Evolutionary conservation across 2,888 invertebrate species (phyloP).

Genomic region (Thalpophila matura): DNA sequence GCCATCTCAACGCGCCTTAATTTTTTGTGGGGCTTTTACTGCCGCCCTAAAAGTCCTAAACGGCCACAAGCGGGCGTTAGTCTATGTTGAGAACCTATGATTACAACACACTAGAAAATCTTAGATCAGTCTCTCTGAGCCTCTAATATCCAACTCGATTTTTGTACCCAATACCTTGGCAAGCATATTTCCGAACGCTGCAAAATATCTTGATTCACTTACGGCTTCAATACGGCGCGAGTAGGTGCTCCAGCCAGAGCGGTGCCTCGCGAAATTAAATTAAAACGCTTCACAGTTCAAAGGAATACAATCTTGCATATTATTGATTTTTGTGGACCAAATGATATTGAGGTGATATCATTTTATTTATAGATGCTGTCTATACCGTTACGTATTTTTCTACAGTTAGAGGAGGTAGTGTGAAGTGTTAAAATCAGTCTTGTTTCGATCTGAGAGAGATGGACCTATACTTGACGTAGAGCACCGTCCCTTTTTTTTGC

Average conservation of each 20-base stretch:
- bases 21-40: too few species aligned
- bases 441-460: too few species aligned
- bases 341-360: not conserved
- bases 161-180: not conserved
- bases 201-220: conserved; percentile 49
- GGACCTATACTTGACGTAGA: too few species aligned
- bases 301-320: conserved; percentile 51
- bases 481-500: too few species aligned
- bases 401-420: too few species aligned
- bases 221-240: conserved; percentile 29
- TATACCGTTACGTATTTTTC: not conserved
- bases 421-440: too few species aligned
- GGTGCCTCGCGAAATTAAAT: conserved; percentile 43
- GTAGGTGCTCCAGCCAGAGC: conserved; percentile 17
- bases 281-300: conserved; percentile 51
- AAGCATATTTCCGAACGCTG: conserved; percentile 17
- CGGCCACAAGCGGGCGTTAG: too few species aligned
- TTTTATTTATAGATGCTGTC: not conserved
- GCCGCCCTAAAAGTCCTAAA: too few species aligned
- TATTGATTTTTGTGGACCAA: conserved; percentile 44
- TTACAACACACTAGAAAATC: too few species aligned
- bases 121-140: not conserved
- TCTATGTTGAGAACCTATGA: too few species aligned
- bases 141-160: not conserved
- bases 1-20: too few species aligned